Conservation (phyloP, 2,888 invertebrate species). For the Drosophila kanekoi region DNA sequence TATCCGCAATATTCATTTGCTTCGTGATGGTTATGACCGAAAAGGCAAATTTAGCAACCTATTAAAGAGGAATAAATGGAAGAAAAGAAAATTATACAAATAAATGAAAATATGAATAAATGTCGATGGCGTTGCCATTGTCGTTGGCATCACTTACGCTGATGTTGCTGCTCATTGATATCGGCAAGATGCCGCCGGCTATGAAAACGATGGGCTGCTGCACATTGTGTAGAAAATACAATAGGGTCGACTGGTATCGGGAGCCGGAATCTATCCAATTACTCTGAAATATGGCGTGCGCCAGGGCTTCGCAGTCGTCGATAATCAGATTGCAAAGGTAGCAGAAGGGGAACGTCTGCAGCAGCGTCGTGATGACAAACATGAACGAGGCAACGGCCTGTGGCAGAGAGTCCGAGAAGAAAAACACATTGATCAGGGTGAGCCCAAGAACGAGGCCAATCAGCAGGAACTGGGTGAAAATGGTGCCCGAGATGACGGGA, state of each 20-base stretch:
- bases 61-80: neutral
- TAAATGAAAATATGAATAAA: too few relatives aligned
- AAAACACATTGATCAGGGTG: constrained; percentile 65
- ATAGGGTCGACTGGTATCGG: constrained; percentile 60
- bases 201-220: constrained; percentile 61
- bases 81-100: neutral
- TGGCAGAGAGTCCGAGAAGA: constrained; percentile 60
- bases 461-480: constrained; percentile 73
- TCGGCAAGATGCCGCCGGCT: constrained; percentile 69
- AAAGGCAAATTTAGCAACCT: constrained; percentile 76
- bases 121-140: neutral
- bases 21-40: constrained; percentile 66
- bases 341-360: constrained; percentile 76
- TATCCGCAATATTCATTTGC: constrained; percentile 68
- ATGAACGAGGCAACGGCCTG: constrained; percentile 61
- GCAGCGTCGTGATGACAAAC: constrained; percentile 56
- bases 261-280: constrained; percentile 68
- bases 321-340: constrained; percentile 71
- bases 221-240: constrained; percentile 72
- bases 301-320: constrained; percentile 67
- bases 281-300: constrained; percentile 70
- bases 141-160: constrained; percentile 53
- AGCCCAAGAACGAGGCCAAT: constrained; percentile 67
- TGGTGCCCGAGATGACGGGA: constrained; percentile 74
- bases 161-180: constrained; percentile 68